Evolutionary conservation across 2,797 vertebrate genomes (phyloP).

Genomic region (Muscicapa striata): DNA sequence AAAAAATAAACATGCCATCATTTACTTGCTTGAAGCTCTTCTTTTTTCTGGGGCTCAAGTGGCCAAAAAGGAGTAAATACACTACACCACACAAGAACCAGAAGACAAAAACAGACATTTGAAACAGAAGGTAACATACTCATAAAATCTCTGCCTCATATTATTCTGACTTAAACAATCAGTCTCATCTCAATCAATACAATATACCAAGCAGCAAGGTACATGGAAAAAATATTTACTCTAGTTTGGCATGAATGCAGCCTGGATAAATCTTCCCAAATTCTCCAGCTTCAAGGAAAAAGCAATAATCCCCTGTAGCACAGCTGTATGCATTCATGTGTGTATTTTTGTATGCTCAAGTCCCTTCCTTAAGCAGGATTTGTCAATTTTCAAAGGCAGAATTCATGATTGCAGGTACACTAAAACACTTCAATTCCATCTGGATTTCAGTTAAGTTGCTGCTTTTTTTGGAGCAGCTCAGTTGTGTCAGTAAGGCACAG

Average conservation of each 20-base stretch:
- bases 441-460: neutral
- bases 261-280: neutral
- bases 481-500: neutral
- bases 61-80: conserved; percentile 94
- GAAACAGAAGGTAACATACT: conserved; percentile 73
- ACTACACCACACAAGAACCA: conserved; percentile 83
- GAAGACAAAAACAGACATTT: conserved; percentile 86
- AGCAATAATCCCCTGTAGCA: neutral
- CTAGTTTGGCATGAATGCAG: neutral
- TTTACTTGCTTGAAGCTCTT: conserved; percentile 98
- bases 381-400: neutral
- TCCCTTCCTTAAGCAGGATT: rapidly evolving
- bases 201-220: conserved; percentile 4
- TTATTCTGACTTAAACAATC: conserved; percentile 47
- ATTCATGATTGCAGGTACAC: neutral
- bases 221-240: neutral
- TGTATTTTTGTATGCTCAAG: neutral
- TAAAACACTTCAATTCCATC: neutral
- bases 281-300: neutral
- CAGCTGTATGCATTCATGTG: neutral
- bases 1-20: conserved; percentile 91
- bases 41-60: conserved; percentile 95
- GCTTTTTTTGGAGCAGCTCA: neutral
- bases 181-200: conserved; percentile 41
- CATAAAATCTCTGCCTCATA: conserved; percentile 59